Evolutionary conservation across 2,888 invertebrate species (phyloP).

Genomic region (Amphimallon solstitiale): DNA sequence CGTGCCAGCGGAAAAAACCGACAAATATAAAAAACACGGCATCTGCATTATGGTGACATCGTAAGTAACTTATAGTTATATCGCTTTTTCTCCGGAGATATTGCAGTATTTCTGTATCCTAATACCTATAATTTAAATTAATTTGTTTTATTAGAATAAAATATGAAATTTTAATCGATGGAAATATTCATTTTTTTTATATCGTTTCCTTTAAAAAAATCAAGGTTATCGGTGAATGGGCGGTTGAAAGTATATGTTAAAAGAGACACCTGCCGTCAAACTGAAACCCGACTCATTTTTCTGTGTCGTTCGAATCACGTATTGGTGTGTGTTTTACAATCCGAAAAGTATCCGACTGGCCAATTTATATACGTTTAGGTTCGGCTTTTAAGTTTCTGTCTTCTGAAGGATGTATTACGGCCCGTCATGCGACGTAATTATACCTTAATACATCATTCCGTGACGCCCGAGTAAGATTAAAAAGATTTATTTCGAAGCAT

Average conservation of each 20-base stretch:
- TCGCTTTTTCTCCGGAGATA: no score
- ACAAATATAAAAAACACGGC: no score
- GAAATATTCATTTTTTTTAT: not conserved
- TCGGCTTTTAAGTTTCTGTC: constrained; percentile 24
- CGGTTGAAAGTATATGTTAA: not conserved
- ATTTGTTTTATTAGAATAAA: no score
- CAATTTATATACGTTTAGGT: constrained; percentile 50
- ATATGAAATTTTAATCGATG: no score
- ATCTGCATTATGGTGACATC: no score
- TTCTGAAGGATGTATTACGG: constrained; percentile 29
- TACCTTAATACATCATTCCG: constrained; percentile 23
- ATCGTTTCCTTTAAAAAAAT: constrained; percentile 23
- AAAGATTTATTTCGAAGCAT: constrained; percentile 28
- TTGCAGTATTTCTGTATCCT: no score
- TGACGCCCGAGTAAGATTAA: constrained; percentile 26
- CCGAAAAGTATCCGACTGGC: constrained; percentile 39
- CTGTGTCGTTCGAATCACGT: constrained; percentile 49
- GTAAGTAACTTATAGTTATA: no score
- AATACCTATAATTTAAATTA: no score
- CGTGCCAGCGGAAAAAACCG: no score
- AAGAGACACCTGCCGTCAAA: constrained; percentile 52
- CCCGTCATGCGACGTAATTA: constrained; percentile 30
- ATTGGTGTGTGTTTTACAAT: constrained; percentile 46
- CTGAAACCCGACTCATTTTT: constrained; percentile 52
- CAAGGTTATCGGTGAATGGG: constrained; percentile 19